Percentiles rank a stretch among this genome's conserved stretches.
These are phyloP conservation scores for Lasioglossum albipes DNA, from an alignment of 1,140 invertebrate genomes.

Conservation along the genomic window DNA sequence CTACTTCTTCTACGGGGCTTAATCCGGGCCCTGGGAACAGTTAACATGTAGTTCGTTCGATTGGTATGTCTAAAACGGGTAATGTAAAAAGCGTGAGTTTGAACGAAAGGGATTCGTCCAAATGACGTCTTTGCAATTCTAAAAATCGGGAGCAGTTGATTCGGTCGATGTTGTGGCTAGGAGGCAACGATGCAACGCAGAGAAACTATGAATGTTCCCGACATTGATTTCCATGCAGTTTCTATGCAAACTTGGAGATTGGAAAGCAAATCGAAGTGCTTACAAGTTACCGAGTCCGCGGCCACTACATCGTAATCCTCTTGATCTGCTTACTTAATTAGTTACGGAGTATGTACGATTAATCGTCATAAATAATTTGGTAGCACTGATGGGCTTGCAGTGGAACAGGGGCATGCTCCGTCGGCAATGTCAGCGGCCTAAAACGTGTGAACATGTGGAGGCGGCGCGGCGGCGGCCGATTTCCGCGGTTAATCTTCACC, in stretches of 20 bases:
- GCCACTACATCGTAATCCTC: slow-evolving; percentile 54
- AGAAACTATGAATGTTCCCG: neutral
- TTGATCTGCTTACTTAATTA: slow-evolving; percentile 67
- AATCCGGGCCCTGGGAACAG: too few species aligned
- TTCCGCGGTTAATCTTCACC: slow-evolving; percentile 69
- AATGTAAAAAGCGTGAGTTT: too few species aligned
- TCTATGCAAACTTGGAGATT: neutral
- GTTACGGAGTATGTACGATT: slow-evolving; percentile 33
- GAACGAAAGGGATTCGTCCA: too few species aligned
- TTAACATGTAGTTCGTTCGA: too few species aligned
- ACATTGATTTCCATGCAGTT: neutral
- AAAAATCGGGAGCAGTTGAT: too few species aligned
- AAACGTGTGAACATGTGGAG: slow-evolving; percentile 16
- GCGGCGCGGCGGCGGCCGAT: slow-evolving; percentile 29
- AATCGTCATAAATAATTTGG: slow-evolving; percentile 60
- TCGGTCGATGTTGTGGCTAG: too few species aligned
- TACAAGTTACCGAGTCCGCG: neutral
- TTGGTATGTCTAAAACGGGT: too few species aligned
- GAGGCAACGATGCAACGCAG: neutral
- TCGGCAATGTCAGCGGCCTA: slow-evolving; percentile 6
- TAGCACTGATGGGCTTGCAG: slow-evolving; percentile 47
- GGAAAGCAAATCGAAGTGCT: too few species aligned
- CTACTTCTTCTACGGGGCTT: too few species aligned
- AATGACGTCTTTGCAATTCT: too few species aligned
- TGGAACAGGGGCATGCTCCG: slow-evolving; percentile 1